A percentile compares a stretch with the other conserved stretches of the same genome.
Conservation (phyloP, 2,113 vertebrate genomes). For the Ophthalmolycus amberensis region DNA sequence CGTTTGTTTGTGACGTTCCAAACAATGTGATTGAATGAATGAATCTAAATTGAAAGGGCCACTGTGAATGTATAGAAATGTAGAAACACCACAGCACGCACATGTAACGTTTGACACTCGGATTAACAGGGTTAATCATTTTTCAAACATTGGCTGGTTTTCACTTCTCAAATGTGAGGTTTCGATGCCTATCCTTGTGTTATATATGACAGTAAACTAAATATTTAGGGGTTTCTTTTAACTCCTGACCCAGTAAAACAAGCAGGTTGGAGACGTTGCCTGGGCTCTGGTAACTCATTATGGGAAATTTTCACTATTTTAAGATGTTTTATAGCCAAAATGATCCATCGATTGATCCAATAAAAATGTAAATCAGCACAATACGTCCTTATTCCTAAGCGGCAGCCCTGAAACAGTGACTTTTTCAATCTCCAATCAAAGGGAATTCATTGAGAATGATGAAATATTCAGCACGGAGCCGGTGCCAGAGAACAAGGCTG, state of each 20-base stretch:
- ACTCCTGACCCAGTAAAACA: neutral
- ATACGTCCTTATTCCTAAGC: neutral
- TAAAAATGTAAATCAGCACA: neutral
- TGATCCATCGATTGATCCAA: neutral
- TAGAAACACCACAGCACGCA: too few relatives aligned
- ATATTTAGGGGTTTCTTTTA: neutral
- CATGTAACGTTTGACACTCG: too few relatives aligned
- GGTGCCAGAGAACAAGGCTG: constrained; percentile 37
- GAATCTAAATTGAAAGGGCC: too few relatives aligned
- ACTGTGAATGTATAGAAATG: too few relatives aligned
- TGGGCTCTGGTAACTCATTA: neutral
- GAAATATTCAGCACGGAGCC: constrained; percentile 49
- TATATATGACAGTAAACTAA: neutral
- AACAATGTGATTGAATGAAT: too few relatives aligned
- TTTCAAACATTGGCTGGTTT: neutral
- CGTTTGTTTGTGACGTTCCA: neutral
- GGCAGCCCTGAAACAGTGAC: neutral
- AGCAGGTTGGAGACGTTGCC: fast-evolving
- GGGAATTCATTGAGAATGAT: constrained; percentile 41
- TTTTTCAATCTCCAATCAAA: constrained; percentile 42
- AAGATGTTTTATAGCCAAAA: neutral
- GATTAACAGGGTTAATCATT: neutral
- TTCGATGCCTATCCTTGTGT: neutral
- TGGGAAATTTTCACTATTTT: neutral
- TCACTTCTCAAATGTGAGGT: neutral